phyloP scores from a whole-genome alignment of 2,113 vertebrate species.

The Damaliscus lunatus region DNA sequence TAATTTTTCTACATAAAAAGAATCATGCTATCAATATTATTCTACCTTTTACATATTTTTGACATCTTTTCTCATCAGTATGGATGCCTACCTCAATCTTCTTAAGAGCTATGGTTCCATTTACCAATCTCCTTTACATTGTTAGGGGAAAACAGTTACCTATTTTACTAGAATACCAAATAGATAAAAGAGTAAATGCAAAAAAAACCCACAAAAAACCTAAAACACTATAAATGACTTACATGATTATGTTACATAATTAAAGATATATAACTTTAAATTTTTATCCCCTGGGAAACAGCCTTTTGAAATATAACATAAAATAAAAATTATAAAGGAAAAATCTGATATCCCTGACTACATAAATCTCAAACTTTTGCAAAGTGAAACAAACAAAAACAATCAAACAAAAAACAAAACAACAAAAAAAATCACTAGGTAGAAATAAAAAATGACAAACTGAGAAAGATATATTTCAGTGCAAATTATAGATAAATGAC shows the following conservation, averaged over 20 bases:
- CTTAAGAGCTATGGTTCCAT: background rate
- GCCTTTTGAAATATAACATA: background rate
- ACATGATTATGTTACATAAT: background rate
- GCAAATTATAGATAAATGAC: background rate
- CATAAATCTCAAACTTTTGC: background rate
- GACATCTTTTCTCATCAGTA: background rate
- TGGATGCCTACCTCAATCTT: background rate
- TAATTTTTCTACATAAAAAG: background rate
- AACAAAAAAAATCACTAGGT: background rate
- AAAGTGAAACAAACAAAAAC: background rate
- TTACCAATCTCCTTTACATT: background rate
- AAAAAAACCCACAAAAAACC: background rate
- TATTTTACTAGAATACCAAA: background rate
- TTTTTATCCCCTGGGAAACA: background rate
- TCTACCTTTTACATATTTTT: background rate
- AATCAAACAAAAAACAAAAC: too few species aligned
- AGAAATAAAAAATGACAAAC: background rate
- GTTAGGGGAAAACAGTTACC: background rate
- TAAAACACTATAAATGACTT: background rate
- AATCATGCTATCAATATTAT: background rate
- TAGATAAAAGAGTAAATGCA: background rate
- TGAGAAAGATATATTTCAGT: background rate
- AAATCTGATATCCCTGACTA: background rate
- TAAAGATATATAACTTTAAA: background rate
- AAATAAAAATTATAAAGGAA: conserved; percentile 21